These are phyloP conservation scores for Sarcophaga variegata DNA, from an alignment of 2,888 invertebrate species.

Conservation along the genomic window DNA sequence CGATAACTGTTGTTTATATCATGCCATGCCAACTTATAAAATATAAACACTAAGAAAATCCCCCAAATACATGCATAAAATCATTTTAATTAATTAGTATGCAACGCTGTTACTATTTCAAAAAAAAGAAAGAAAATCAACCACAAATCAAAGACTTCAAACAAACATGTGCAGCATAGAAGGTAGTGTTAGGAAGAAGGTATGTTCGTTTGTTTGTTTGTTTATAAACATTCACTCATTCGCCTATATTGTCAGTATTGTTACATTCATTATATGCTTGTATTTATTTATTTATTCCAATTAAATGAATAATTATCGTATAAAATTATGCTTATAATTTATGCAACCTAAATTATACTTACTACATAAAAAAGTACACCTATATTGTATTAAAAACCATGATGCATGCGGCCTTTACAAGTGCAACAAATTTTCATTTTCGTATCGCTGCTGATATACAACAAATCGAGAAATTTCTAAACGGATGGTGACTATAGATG, in stretches of 20 bases:
- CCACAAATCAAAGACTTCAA: not conserved
- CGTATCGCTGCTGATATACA: too few species aligned
- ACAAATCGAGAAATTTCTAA: too few species aligned
- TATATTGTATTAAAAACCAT: too few species aligned
- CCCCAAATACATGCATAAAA: not conserved
- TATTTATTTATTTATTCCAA: not conserved
- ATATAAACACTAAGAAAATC: slow-evolving; percentile 13
- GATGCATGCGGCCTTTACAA: too few species aligned
- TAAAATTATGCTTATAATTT: slow-evolving; percentile 17
- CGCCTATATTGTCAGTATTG: not conserved
- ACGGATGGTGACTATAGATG: too few species aligned
- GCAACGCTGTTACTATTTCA: slow-evolving; percentile 7
- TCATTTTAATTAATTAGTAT: slow-evolving; percentile 5
- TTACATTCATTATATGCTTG: not conserved
- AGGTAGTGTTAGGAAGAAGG: not conserved
- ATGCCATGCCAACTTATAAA: slow-evolving; percentile 32
- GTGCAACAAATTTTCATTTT: too few species aligned
- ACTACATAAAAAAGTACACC: too few species aligned
- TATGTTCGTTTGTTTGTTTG: not conserved
- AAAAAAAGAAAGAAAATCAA: too few species aligned
- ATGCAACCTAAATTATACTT: slow-evolving; percentile 20
- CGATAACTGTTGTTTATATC: not conserved
- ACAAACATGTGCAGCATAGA: not conserved
- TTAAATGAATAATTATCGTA: not conserved
- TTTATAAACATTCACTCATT: not conserved